Conservation (phyloP, 2,797 vertebrate species). For the Galago senegalensis region DNA sequence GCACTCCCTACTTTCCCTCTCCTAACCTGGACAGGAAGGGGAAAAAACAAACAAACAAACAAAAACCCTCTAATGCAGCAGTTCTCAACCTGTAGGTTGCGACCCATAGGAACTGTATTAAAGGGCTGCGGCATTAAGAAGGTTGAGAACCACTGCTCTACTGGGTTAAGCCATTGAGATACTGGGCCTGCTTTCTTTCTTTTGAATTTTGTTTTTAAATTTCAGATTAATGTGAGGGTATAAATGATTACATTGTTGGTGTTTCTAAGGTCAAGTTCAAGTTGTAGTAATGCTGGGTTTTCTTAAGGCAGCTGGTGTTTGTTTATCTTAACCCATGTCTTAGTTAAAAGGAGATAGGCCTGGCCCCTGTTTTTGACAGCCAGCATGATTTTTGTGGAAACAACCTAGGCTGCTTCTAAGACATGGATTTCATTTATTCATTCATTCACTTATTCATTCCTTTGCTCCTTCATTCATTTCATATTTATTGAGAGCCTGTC, state of each 20-base stretch:
- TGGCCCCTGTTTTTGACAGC: neutral
- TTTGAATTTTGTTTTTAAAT: too few species aligned
- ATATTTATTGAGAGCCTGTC: constrained; percentile 52
- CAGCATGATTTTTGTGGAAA: neutral
- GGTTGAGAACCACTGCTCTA: too few species aligned
- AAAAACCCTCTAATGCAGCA: too few species aligned
- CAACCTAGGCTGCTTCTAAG: neutral
- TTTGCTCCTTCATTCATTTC: constrained; percentile 48
- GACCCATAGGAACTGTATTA: too few species aligned
- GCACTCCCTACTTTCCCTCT: too few species aligned
- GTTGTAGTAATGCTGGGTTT: neutral
- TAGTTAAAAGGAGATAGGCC: neutral
- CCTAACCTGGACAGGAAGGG: neutral
- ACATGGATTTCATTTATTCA: constrained; percentile 11
- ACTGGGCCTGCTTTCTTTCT: too few species aligned
- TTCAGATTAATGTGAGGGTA: too few species aligned
- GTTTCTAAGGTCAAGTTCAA: too few species aligned
- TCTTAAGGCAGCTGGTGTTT: neutral
- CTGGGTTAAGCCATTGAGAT: neutral
- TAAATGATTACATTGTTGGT: too few species aligned
- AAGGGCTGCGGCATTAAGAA: too few species aligned
- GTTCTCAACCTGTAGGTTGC: too few species aligned
- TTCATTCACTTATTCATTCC: neutral
- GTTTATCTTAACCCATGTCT: neutral
- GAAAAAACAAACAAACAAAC: neutral